Evolutionary conservation across 2,113 vertebrate genomes (phyloP).

Genomic region (Erythrocercus mccallii): DNA sequence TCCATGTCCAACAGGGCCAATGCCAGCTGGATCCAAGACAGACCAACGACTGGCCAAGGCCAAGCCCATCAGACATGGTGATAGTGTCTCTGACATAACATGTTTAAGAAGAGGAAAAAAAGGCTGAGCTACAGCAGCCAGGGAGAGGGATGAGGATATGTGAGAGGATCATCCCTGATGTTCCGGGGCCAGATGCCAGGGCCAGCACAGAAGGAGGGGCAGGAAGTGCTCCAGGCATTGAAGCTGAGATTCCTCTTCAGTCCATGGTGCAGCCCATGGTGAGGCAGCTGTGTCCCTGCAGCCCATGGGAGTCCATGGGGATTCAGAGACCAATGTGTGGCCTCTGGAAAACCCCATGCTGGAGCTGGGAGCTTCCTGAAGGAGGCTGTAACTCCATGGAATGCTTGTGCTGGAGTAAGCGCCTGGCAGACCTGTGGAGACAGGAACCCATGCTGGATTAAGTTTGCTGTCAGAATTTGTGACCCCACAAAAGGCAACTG

Average conservation of each 20-base stretch:
- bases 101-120: background rate
- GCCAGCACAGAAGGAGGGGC: accelerated
- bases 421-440: background rate
- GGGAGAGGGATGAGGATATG: background rate
- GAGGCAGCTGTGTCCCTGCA: background rate
- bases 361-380: background rate
- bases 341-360: background rate
- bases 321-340: background rate
- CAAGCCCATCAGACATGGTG: background rate
- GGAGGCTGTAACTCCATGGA: no score
- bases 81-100: background rate
- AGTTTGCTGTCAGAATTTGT: background rate
- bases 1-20: background rate
- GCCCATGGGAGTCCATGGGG: accelerated
- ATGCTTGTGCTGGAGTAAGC: background rate
- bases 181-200: background rate
- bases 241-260: background rate
- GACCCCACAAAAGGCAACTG: background rate
- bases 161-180: background rate
- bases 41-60: accelerated
- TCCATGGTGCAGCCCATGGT: accelerated
- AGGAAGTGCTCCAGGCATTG: accelerated
- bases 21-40: background rate
- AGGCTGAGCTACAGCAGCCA: background rate
- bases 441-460: no score